Conservation (phyloP, 2,888 invertebrate species). For the Neoaliturus tenellus region DNA sequence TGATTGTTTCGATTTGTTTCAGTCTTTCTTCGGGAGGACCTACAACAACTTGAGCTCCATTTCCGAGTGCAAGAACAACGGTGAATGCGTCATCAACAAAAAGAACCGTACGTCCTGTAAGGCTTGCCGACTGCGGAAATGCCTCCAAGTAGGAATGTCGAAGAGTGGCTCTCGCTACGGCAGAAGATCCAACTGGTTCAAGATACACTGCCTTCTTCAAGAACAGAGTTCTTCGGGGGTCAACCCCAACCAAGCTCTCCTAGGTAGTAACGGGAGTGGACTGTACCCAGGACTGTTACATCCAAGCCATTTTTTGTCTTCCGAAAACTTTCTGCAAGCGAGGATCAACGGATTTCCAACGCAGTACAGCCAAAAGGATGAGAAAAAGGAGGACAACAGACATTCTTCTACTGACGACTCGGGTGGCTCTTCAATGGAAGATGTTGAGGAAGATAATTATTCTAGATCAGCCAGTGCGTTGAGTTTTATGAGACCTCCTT, state of each 20-base stretch:
- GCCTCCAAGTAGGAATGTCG: constrained; percentile 92
- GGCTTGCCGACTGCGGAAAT: constrained; percentile 91
- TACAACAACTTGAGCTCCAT: constrained; percentile 94
- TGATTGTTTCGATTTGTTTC: constrained; percentile 72
- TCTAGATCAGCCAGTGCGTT: constrained; percentile 76
- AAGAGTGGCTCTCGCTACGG: constrained; percentile 95
- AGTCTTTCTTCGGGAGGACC: constrained; percentile 95
- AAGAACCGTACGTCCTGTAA: constrained; percentile 96
- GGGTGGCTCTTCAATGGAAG: constrained; percentile 84
- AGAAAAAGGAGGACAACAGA: constrained; percentile 58
- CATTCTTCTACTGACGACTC: constrained; percentile 82
- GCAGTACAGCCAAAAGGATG: constrained; percentile 60
- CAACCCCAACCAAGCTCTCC: constrained; percentile 50
- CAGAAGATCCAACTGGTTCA: constrained; percentile 94
- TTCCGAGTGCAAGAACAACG: constrained; percentile 95
- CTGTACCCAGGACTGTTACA: constrained; percentile 63
- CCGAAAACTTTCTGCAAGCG: constrained; percentile 65
- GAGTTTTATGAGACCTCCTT: constrained; percentile 78
- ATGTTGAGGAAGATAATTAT: constrained; percentile 79
- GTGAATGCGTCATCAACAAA: constrained; percentile 93
- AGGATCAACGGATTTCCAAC: constrained; percentile 63
- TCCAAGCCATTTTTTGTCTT: constrained; percentile 62
- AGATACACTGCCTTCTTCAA: constrained; percentile 92
- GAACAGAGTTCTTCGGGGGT: constrained; percentile 76
- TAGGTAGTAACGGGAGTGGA: constrained; percentile 60